These are phyloP conservation scores for Amaurobius ferox DNA, from an alignment of 2,888 invertebrate species.

Conservation along the genomic window DNA sequence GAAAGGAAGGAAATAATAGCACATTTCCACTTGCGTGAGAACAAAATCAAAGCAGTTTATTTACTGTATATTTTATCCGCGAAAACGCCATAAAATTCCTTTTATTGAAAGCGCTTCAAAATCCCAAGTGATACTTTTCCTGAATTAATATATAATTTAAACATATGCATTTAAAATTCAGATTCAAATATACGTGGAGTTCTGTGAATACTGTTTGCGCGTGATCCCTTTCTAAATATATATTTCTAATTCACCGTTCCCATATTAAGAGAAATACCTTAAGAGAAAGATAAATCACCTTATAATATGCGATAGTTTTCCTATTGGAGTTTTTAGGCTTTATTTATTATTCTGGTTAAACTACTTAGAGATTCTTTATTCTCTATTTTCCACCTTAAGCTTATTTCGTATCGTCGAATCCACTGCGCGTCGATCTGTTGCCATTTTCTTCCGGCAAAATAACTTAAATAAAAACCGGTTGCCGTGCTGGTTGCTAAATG, in stretches of 20 bases:
- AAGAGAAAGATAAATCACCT: slow-evolving; percentile 31
- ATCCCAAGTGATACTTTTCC: not conserved
- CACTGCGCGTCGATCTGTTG: slow-evolving; percentile 47
- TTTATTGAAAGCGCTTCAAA: no score
- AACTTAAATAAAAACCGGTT: slow-evolving; percentile 67
- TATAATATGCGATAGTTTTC: slow-evolving; percentile 29
- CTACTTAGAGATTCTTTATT: slow-evolving; percentile 25
- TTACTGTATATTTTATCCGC: no score
- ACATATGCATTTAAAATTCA: not conserved
- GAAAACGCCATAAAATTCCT: no score
- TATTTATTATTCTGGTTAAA: slow-evolving; percentile 51
- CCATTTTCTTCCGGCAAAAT: slow-evolving; percentile 56
- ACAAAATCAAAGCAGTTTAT: no score
- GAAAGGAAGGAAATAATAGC: no score
- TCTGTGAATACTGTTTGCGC: not conserved
- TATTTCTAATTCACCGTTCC: not conserved
- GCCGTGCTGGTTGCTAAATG: slow-evolving; percentile 42
- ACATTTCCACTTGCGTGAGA: no score
- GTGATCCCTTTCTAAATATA: slow-evolving; percentile 3
- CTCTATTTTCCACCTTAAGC: slow-evolving; percentile 38
- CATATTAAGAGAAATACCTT: not conserved
- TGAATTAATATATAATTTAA: not conserved
- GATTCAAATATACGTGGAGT: not conserved
- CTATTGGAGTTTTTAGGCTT: slow-evolving; percentile 21
- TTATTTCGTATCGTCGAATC: slow-evolving; percentile 46